phyloP scores from a whole-genome alignment of 2,888 invertebrate genomes.

The Panopea generosa region DNA sequence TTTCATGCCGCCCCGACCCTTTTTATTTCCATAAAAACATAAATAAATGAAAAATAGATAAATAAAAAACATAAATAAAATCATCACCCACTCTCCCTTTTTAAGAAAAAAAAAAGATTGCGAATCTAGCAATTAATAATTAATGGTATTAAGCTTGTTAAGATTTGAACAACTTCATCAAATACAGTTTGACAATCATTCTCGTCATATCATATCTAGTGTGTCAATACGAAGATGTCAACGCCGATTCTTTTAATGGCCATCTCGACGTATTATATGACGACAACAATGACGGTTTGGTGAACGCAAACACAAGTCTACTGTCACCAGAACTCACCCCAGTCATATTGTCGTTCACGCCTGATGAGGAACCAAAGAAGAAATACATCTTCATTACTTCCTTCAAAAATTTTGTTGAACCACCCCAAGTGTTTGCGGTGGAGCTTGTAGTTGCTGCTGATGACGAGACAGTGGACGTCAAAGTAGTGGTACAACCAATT shows the following conservation, averaged over 20 bases:
- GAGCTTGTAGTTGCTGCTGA: conserved; percentile 10
- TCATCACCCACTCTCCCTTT: no score
- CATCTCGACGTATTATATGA: conserved; percentile 10
- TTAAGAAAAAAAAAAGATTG: no score
- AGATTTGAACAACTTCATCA: no score
- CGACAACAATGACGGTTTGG: conserved; percentile 16
- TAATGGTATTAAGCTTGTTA: no score
- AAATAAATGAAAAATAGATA: no score
- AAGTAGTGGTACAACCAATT: background rate
- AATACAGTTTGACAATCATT: no score
- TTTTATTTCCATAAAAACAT: no score
- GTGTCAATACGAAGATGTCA: conserved; percentile 18
- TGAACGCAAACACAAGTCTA: conserved; percentile 7
- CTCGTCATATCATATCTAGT: background rate
- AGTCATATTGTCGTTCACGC: conserved; percentile 8
- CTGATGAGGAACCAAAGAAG: conserved; percentile 8
- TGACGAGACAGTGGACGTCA: conserved; percentile 10
- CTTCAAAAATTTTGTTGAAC: conserved; percentile 6
- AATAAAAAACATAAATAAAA: no score
- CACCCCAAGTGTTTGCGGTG: conserved; percentile 14
- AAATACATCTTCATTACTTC: conserved; percentile 13
- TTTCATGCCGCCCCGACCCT: no score
- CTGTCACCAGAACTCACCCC: background rate
- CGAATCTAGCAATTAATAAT: no score
- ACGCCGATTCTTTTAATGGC: conserved; percentile 5